Percentiles rank a stretch among this genome's conserved stretches.
These are phyloP conservation scores for Megaptera novaeangliae DNA, from an alignment of 2,113 vertebrate genomes.

Conservation along the genomic window DNA sequence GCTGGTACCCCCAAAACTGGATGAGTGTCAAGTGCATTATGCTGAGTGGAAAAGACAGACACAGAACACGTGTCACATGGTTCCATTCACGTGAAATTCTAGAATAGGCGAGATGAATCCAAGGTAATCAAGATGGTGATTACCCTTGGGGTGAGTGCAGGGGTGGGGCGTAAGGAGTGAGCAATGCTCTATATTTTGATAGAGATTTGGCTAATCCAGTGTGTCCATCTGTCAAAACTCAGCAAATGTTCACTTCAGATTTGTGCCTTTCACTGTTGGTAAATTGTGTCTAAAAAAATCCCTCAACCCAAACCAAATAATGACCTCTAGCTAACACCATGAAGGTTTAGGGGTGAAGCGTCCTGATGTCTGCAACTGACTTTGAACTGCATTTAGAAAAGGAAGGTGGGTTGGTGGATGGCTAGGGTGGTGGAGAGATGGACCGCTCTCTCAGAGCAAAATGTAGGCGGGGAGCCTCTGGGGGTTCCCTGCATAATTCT, in stretches of 20 bases:
- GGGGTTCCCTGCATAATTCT: fast-evolving
- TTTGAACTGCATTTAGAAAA: neutral
- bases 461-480: fast-evolving
- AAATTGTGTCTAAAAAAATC: neutral
- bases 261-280: neutral
- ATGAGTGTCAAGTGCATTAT: fast-evolving
- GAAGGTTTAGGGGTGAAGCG: fast-evolving
- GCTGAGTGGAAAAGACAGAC: neutral
- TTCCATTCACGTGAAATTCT: neutral
- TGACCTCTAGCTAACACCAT: neutral
- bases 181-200: neutral
- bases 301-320: neutral
- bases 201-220: neutral
- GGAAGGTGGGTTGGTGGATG: fast-evolving
- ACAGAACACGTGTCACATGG: fast-evolving
- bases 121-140: fast-evolving
- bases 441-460: neutral
- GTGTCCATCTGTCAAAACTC: neutral
- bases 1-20: fast-evolving
- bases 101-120: fast-evolving
- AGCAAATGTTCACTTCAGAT: neutral
- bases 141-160: neutral
- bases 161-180: fast-evolving
- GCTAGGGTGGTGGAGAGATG: fast-evolving
- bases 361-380: neutral